Percentiles rank a stretch among this genome's conserved stretches.
phyloP scores from a whole-genome alignment of 2,888 invertebrate genomes.

The Xestia ashworthii region DNA sequence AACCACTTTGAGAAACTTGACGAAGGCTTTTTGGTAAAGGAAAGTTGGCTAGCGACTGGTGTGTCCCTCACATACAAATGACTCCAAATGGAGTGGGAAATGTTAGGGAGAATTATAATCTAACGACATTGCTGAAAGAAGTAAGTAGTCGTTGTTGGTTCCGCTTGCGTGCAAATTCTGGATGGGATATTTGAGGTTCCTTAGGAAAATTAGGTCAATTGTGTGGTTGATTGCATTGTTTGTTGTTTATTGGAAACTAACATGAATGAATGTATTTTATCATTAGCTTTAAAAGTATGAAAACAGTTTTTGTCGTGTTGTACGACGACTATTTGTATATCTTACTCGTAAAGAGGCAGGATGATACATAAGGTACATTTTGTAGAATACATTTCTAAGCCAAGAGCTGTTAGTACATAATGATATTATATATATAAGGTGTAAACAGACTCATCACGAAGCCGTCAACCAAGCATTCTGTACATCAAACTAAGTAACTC shows the following conservation, averaged over 20 bases:
- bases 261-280: background rate
- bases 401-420: background rate
- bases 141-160: conserved; percentile 42
- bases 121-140: conserved; percentile 65
- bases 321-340: background rate
- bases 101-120: conserved; percentile 76
- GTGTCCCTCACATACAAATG: conserved; percentile 86
- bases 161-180: conserved; percentile 43
- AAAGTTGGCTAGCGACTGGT: conserved; percentile 81
- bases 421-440: too few relatives aligned
- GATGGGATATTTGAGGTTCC: conserved; percentile 35
- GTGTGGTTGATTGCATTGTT: conserved; percentile 18
- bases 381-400: too few relatives aligned
- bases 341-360: background rate
- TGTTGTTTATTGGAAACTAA: background rate
- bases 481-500: too few relatives aligned
- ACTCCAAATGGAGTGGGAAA: conserved; percentile 77
- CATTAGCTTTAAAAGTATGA: background rate
- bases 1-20: conserved; percentile 86
- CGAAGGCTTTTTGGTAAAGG: conserved; percentile 87
- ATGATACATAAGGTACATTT: background rate
- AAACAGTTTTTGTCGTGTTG: background rate
- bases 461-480: too few relatives aligned
- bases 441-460: too few relatives aligned
- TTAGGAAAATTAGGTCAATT: conserved; percentile 59